These are phyloP conservation scores for Alaudala cheleensis DNA, from an alignment of 2,113 vertebrate species.

Conservation along the genomic window DNA sequence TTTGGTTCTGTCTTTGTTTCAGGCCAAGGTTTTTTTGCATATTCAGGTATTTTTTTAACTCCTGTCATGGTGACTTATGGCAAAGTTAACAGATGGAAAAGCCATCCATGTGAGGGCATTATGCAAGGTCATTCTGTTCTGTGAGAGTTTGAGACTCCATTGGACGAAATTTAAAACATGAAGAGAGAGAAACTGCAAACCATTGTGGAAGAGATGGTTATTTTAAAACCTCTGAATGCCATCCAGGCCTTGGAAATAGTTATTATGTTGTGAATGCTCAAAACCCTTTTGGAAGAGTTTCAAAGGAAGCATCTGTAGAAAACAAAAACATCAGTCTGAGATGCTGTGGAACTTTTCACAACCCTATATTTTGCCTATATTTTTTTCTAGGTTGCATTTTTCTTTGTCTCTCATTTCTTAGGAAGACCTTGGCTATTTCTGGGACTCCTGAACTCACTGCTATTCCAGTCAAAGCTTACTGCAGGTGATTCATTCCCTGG, in stretches of 20 bases:
- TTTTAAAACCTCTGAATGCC: slow-evolving; percentile 14
- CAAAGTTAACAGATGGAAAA: not conserved
- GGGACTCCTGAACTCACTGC: not conserved
- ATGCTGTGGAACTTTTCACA: not conserved
- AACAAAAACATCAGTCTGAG: not conserved
- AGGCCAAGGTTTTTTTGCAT: not conserved
- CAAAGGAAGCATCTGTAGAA: not conserved
- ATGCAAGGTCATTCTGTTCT: not conserved
- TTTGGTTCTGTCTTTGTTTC: not conserved
- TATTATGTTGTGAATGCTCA: not conserved
- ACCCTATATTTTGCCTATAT: not conserved
- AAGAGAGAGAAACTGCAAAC: not conserved
- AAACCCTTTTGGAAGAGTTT: not conserved
- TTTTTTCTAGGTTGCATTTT: not conserved
- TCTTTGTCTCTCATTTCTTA: not conserved
- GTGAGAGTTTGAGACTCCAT: not conserved
- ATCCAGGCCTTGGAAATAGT: not conserved
- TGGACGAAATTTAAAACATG: not conserved
- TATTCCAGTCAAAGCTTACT: not conserved
- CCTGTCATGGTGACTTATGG: not conserved
- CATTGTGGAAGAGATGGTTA: not conserved
- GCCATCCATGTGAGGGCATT: not conserved
- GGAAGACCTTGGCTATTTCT: not conserved
- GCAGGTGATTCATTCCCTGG: not conserved
- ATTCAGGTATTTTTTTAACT: not conserved